phyloP scores from a whole-genome alignment of 2,797 vertebrate species.

The Microctenopoma lineatum region DNA sequence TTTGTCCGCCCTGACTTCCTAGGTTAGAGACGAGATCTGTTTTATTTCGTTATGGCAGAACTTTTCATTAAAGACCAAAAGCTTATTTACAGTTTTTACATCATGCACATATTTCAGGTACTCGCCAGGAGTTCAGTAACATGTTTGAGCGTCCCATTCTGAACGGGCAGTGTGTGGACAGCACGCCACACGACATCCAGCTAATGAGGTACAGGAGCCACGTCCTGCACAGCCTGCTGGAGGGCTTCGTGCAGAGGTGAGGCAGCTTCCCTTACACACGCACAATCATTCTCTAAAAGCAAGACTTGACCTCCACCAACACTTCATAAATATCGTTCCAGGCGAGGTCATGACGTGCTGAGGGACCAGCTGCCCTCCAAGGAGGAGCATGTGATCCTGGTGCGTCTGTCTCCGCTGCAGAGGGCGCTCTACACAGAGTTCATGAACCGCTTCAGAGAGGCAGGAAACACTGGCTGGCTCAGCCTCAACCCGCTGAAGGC shows the following conservation, averaged over 20 bases:
- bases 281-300: not conserved
- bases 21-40: slow-evolving; percentile 83
- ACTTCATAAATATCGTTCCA: slow-evolving; percentile 50
- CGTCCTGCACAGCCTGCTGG: slow-evolving; percentile 95
- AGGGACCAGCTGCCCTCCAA: slow-evolving; percentile 92
- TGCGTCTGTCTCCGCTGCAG: slow-evolving; percentile 95
- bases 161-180: slow-evolving; percentile 97
- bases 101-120: slow-evolving; percentile 77
- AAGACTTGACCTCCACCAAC: not conserved
- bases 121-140: slow-evolving; percentile 97
- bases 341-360: slow-evolving; percentile 95
- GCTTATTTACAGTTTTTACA: not conserved
- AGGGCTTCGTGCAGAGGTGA: slow-evolving; percentile 98
- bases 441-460: slow-evolving; percentile 97
- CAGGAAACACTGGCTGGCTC: slow-evolving; percentile 96
- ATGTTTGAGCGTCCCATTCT: slow-evolving; percentile 98
- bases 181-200: slow-evolving; percentile 92
- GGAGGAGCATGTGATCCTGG: slow-evolving; percentile 95
- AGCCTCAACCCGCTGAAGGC: slow-evolving; percentile 97
- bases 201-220: slow-evolving; percentile 98
- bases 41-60: not conserved
- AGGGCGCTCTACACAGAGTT: slow-evolving; percentile 96
- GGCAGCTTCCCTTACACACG: not conserved
- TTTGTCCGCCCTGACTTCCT: slow-evolving; percentile 97
- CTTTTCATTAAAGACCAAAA: not conserved